Percentiles rank a stretch among this genome's conserved stretches.
phyloP scores from a whole-genome alignment of 2,888 invertebrate genomes.

The Gymnocheta viridis region DNA sequence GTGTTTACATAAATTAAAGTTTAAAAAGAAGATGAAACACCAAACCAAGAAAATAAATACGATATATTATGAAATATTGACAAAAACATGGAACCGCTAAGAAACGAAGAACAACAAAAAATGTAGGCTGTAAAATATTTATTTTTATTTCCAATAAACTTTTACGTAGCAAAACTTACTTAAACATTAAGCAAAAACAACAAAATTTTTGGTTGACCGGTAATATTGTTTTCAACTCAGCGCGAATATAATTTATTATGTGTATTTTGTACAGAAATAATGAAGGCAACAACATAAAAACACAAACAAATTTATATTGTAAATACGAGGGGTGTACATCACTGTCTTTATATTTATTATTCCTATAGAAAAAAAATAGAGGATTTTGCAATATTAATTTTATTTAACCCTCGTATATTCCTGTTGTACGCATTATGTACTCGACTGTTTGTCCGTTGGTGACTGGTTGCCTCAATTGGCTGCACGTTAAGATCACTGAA shows the following conservation, averaged over 20 bases:
- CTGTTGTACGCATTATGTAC: conserved; percentile 8
- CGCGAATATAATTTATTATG: conserved; percentile 80
- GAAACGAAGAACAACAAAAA: conserved; percentile 6
- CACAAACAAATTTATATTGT: conserved; percentile 50
- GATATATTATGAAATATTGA: conserved; percentile 30
- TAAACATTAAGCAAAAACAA: conserved; percentile 18
- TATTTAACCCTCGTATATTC: conserved; percentile 13
- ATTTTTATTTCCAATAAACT: conserved; percentile 48
- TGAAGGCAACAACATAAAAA: conserved; percentile 46
- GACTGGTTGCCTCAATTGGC: conserved; percentile 31
- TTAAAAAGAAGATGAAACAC: conserved; percentile 43
- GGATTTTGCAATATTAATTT: background rate
- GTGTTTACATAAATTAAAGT: conserved; percentile 69
- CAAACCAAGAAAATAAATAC: conserved; percentile 19
- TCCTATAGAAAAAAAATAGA: background rate
- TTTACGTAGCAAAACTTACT: conserved; percentile 37
- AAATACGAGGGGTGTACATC: background rate
- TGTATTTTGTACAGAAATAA: conserved; percentile 72
- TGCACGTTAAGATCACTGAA: conserved; percentile 57
- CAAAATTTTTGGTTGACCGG: conserved; percentile 56
- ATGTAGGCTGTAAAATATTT: conserved; percentile 57
- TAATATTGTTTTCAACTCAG: conserved; percentile 78
- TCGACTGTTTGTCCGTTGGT: background rate
- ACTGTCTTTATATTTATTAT: too few species aligned
- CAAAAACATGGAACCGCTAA: conserved; percentile 36